Conservation (phyloP, 2,797 vertebrate species). For the Myotis myotis region DNA sequence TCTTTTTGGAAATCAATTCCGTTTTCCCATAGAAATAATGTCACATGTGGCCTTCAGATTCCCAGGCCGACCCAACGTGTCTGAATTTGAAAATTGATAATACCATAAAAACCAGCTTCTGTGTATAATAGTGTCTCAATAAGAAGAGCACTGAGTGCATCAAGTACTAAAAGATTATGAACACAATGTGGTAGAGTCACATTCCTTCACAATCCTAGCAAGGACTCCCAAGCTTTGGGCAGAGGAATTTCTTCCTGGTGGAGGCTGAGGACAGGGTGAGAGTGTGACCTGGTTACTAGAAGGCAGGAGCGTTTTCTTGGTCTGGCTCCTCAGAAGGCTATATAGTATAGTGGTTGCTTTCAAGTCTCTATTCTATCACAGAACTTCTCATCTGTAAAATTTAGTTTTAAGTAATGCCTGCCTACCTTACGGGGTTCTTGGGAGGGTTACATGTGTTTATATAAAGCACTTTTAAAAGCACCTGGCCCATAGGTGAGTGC, state of each 20-base stretch:
- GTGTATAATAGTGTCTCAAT: constrained; percentile 6
- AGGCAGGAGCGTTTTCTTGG: neutral
- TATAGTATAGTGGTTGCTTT: neutral
- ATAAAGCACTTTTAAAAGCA: neutral
- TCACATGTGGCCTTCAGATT: constrained; percentile 9
- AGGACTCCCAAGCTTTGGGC: neutral
- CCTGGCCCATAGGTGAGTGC: neutral
- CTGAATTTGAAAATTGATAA: constrained; percentile 52
- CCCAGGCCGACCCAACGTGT: neutral
- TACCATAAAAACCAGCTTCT: constrained; percentile 33
- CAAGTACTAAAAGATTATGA: constrained; percentile 9
- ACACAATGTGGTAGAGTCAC: neutral
- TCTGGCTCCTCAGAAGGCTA: constrained; percentile 13
- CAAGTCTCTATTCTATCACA: neutral
- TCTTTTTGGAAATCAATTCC: constrained; percentile 7
- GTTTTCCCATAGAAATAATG: constrained; percentile 40
- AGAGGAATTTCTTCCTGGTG: constrained; percentile 1
- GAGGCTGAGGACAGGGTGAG: neutral
- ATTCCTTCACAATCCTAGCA: neutral
- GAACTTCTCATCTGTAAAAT: constrained; percentile 8
- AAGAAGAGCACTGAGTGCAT: neutral
- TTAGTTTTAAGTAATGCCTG: neutral
- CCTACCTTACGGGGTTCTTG: neutral
- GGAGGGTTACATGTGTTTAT: neutral
- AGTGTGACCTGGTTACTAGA: neutral